Conservation (phyloP, 30 jellyfish, hydroid and myxozoan genomes). For the Calvadosia cruxmelitensis region DNA sequence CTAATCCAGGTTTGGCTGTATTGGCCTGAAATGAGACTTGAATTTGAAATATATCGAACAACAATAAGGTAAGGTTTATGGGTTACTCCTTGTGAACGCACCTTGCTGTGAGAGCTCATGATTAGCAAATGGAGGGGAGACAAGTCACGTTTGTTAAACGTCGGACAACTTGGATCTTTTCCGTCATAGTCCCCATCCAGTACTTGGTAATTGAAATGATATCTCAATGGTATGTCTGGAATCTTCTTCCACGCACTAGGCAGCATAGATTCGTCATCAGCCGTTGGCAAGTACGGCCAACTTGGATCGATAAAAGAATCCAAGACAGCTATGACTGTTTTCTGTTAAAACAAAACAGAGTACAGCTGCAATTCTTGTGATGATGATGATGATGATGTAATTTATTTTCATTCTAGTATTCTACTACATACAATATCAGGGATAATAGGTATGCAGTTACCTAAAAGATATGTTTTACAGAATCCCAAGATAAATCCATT, state of each 20-base stretch:
- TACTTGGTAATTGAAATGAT: slow-evolving; percentile 63
- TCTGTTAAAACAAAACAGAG: slow-evolving; percentile 17
- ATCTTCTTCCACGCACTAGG: slow-evolving; percentile 43
- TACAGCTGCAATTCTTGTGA: not conserved
- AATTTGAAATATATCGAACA: too few relatives aligned
- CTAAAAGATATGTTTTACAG: too few relatives aligned
- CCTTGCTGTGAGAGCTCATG: slow-evolving; percentile 49
- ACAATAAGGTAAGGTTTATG: too few relatives aligned
- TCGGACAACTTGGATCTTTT: slow-evolving; percentile 28
- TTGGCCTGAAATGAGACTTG: too few relatives aligned
- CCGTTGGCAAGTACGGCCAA: slow-evolving; percentile 55
- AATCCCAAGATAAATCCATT: too few relatives aligned
- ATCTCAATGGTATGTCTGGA: slow-evolving; percentile 65
- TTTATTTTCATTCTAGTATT: too few relatives aligned
- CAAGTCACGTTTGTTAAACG: slow-evolving; percentile 24
- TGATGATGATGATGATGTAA: not conserved
- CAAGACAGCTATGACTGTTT: slow-evolving; percentile 77
- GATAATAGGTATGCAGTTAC: too few relatives aligned
- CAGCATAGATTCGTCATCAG: slow-evolving; percentile 39
- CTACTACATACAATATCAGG: too few relatives aligned
- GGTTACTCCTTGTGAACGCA: too few relatives aligned
- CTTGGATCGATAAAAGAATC: slow-evolving; percentile 69
- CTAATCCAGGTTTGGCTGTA: too few relatives aligned
- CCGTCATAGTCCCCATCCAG: slow-evolving; percentile 78
- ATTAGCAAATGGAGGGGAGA: slow-evolving; percentile 46